phyloP scores from a whole-genome alignment of 2,113 vertebrate genomes.

The Acanthisitta chloris region DNA sequence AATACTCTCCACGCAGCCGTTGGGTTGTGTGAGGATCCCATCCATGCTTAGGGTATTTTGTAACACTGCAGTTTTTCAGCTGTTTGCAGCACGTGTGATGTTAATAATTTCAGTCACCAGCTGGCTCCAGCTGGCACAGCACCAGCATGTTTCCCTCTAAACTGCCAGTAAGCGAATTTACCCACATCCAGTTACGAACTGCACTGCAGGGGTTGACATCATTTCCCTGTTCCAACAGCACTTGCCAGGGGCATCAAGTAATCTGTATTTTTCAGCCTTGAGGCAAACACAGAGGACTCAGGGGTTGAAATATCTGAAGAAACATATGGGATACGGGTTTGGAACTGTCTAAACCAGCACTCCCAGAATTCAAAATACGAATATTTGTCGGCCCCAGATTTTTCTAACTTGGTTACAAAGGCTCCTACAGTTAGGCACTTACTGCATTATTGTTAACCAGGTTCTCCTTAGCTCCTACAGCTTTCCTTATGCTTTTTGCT shows the following conservation, averaged over 20 bases:
- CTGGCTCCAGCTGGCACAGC: slow-evolving; percentile 24
- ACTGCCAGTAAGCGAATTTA: slow-evolving; percentile 22
- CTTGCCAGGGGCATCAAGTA: not conserved
- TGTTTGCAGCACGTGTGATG: not conserved
- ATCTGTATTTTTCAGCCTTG: not conserved
- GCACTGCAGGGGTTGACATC: not conserved
- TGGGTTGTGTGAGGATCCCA: not conserved
- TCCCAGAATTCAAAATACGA: not conserved
- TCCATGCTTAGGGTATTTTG: not conserved
- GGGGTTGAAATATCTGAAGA: not conserved
- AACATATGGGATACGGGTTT: not conserved
- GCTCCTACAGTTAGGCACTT: not conserved
- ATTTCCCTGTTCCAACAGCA: not conserved
- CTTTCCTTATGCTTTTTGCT: not conserved
- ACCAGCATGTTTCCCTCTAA: not conserved
- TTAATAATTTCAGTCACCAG: slow-evolving; percentile 46
- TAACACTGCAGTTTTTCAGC: not conserved
- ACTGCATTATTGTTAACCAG: not conserved
- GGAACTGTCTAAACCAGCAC: not conserved
- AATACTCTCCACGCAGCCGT: not conserved
- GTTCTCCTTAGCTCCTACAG: not conserved
- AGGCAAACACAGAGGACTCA: not conserved
- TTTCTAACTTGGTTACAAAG: not conserved
- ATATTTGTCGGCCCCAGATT: not conserved
- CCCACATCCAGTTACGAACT: not conserved